Base-by-base conservation (phyloP, 2,113 vertebrate genomes). In the Pachycephala philippinensis region DNA sequence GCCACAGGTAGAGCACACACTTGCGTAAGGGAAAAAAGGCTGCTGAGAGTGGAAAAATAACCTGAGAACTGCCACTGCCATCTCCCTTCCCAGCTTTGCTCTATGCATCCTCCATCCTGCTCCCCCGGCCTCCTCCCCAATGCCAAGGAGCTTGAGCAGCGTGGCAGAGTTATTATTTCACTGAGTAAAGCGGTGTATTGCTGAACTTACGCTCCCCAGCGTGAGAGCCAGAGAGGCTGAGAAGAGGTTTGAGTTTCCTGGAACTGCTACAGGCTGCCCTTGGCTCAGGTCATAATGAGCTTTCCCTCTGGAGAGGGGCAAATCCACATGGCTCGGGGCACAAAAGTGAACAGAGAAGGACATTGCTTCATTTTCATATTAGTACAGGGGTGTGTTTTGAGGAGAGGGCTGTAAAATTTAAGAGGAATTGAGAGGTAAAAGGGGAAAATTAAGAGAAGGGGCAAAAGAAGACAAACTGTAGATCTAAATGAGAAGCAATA, bases 31-130 rank as follows among this genome's bases (percentile, higher is more conserved):
- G 56, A 77, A 69, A 69, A 61, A 22, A 19, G 17, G 76, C n/a
- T 66, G n/a, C 2, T 39, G 35, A 42, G 57, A 54, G 47, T 3
- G 4, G 47, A 54, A 76, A 86, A 57, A 33, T 27, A 89, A 54
- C 20, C 37, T 0, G 0, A 7, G 27, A 19, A 35, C 11, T 59
- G n/a, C 52, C 3, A 0, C 3, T 1, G 28, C 13, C 11, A 1
- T 1, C 40, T 45, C 45, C 28, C 5, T n/a, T 59, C 23, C 39
- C 70, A 68, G 60, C 59, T 70, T 26, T 57, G 42, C 59, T n/a
- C 80, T 49, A 54, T 53, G 71, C 40, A 42, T 9, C 26, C 39
- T 75, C 49, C 9, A 8, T 7, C 44, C 42, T 27, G 56, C 19
- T 42, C 3, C 39, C 33, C 19, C 28, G n/a, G 22, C 42, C 59